Evolutionary conservation across 1,140 invertebrate genomes (phyloP).

Genomic region (Heterodera schachtii): DNA sequence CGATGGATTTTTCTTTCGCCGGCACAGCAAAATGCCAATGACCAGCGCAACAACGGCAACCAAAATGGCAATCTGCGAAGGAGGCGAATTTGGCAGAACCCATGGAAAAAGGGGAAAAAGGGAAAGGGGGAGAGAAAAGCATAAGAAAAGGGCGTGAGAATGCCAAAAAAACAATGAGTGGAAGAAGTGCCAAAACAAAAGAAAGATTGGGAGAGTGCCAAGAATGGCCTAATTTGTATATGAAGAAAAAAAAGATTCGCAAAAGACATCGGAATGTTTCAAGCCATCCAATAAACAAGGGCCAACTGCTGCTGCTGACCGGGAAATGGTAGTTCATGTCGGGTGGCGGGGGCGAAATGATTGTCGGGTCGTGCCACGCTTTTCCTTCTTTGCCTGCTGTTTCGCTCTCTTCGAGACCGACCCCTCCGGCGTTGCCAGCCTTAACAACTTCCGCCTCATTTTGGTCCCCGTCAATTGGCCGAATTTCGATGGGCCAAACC

Average conservation of each 20-base stretch:
- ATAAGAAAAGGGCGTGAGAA: too few species aligned
- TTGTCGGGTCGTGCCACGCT: conserved; percentile 21
- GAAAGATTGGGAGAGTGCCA: not conserved
- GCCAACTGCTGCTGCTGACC: not conserved
- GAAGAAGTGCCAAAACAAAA: too few species aligned
- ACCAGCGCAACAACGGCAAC: conserved; percentile 40
- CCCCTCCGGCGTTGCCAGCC: conserved; percentile 5
- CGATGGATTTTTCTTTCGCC: conserved; percentile 13
- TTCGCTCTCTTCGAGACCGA: conserved; percentile 4
- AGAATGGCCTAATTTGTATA: not conserved
- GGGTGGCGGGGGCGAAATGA: conserved; percentile 26
- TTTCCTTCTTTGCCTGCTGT: not conserved
- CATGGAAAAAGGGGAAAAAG: too few species aligned
- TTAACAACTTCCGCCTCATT: not conserved
- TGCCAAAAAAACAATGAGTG: not conserved
- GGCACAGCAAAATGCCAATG: conserved; percentile 44
- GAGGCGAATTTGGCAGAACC: too few species aligned
- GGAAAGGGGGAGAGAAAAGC: too few species aligned
- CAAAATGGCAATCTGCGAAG: conserved; percentile 34
- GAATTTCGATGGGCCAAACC: conserved; percentile 41
- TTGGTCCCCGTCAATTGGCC: conserved; percentile 27
- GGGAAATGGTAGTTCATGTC: conserved; percentile 53
- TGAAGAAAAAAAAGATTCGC: not conserved
- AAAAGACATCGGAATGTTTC: too few species aligned
- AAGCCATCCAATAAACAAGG: not conserved